Base-by-base conservation (phyloP, 2,113 vertebrate genomes). In the Gadus macrocephalus region DNA sequence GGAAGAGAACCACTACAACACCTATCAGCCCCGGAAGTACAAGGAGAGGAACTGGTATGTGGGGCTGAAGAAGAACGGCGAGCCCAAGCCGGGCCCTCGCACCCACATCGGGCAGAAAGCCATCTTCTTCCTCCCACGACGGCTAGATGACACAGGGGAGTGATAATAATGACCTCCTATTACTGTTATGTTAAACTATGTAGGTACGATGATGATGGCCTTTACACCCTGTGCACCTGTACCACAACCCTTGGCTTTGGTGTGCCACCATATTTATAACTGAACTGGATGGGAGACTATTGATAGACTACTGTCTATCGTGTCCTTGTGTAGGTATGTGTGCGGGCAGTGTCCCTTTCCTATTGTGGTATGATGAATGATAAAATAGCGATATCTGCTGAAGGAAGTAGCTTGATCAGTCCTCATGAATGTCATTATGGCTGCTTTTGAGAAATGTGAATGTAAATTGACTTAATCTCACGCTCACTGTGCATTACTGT, bases 1-100 rank as follows among this genome's bases (percentile, higher is more conserved):
- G 3, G 95, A 97, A 60, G 95, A 98, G 58, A 99, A 98, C 73
- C 91, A 94, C 88, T 98, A 98, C 89, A 98, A 96, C 86, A 98
- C 96, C 0, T 98, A 98, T 35, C 53, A 78, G 0, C 92, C 94
- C 64, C 94, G 95, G 77, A 91, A 91, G 75, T 90, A 95, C 0
- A 89, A 90, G 0, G 94, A 94, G 14, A 90, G 86, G 79, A 91
- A 85, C 77, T 98, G 97, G 97, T 98, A 95, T 4, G 94, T 98
- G 0, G 96, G 91, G 3, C 90, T 99, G 82, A 98, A 97, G 88
- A 98, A 97, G 91, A 96, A 96, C 0, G 96, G 96, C 4, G 93
- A 77, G 82, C 88, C 92, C 77, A 98, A 98, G 81, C 88, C 83
- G 0, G 96, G 96, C 28, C 91, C 94, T 0, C 93, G 91, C 80